phyloP scores from a whole-genome alignment of 2,888 invertebrate species.

The Diaprepes abbreviatus region DNA sequence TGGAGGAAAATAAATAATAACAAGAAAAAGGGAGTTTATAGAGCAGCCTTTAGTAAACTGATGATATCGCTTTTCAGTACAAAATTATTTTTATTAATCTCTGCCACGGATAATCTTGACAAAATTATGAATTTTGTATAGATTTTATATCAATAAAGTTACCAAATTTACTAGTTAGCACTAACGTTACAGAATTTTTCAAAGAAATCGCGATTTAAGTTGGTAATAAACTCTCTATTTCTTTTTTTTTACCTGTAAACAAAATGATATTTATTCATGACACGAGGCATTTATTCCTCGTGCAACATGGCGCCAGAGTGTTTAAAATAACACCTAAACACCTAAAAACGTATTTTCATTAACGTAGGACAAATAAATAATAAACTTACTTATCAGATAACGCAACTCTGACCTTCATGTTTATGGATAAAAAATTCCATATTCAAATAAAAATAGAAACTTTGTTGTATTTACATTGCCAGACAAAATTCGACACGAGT shows the following conservation, averaged over 20 bases:
- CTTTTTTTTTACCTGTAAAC: neutral
- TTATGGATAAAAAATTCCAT: conserved; percentile 1
- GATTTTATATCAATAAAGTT: too few species aligned
- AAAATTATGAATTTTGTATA: too few species aligned
- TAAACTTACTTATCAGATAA: conserved; percentile 25
- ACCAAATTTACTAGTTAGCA: too few species aligned
- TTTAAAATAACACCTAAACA: neutral
- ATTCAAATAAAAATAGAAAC: conserved; percentile 8
- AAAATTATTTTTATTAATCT: too few species aligned
- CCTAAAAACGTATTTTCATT: neutral
- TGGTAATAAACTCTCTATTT: neutral
- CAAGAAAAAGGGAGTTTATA: neutral
- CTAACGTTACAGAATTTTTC: too few species aligned
- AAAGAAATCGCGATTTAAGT: too few species aligned
- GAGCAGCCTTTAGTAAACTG: too few species aligned
- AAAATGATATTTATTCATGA: neutral
- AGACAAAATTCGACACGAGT: neutral
- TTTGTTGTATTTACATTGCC: neutral
- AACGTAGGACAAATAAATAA: conserved; percentile 1
- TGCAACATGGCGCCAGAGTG: neutral
- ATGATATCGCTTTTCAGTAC: too few species aligned
- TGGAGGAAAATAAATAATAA: neutral
- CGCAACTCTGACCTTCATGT: conserved; percentile 10
- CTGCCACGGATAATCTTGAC: too few species aligned
- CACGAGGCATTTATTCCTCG: neutral